Conservation (phyloP, 2,113 vertebrate genomes). For the Narcine bancroftii region DNA sequence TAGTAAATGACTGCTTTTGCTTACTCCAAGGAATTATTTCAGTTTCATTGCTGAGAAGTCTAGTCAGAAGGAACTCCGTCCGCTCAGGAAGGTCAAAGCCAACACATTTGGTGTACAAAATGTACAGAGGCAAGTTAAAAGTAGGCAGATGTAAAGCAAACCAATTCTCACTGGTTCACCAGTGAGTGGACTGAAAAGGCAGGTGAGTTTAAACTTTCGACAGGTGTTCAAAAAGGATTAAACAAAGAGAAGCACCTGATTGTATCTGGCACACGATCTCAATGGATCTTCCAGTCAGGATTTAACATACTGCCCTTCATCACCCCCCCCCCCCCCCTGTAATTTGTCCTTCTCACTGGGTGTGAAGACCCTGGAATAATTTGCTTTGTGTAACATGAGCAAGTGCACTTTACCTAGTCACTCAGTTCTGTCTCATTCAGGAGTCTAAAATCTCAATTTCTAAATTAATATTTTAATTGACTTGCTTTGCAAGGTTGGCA, state of each 20-base stretch:
- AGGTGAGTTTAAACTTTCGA: background rate
- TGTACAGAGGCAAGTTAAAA: background rate
- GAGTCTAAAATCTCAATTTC: background rate
- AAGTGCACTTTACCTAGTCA: background rate
- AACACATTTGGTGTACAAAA: background rate
- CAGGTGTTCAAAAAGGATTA: background rate
- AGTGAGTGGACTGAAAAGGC: background rate
- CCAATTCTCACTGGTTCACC: background rate
- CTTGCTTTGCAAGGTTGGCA: conserved; percentile 3
- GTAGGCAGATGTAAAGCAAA: background rate
- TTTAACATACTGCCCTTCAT: background rate
- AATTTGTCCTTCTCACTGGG: background rate
- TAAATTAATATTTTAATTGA: background rate
- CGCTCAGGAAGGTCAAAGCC: background rate
- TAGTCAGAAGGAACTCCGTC: background rate
- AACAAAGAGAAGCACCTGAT: background rate
- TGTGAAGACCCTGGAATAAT: background rate
- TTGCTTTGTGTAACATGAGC: background rate
- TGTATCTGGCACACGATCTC: background rate
- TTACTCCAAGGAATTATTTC: background rate
- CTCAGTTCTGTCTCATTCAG: background rate
- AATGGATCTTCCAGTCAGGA: no score
- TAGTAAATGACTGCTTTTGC: background rate
- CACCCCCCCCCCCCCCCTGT: background rate
- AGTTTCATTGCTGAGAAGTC: background rate